phyloP scores from a whole-genome alignment of 2,888 invertebrate species.

The Drosophila gaucha region DNA sequence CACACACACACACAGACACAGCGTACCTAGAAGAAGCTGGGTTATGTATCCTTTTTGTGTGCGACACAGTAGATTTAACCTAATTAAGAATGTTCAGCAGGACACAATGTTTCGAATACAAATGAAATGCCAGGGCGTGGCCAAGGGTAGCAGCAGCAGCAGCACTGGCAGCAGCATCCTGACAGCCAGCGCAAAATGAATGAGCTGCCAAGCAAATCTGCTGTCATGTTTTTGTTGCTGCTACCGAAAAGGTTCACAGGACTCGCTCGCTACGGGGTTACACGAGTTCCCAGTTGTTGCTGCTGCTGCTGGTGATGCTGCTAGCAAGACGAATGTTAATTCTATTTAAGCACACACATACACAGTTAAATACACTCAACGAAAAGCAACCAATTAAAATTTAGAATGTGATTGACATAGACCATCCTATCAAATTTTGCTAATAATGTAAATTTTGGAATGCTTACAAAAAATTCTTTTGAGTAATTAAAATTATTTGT shows the following conservation, averaged over 20 bases:
- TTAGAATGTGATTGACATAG: not conserved
- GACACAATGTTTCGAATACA: slow-evolving; percentile 82
- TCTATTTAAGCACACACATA: slow-evolving; percentile 69
- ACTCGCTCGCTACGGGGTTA: slow-evolving; percentile 52
- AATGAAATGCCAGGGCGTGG: slow-evolving; percentile 70
- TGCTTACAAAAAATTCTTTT: too few relatives aligned
- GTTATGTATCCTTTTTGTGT: slow-evolving; percentile 52
- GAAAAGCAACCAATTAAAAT: slow-evolving; percentile 2
- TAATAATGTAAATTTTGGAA: too few relatives aligned
- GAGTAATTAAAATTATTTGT: too few relatives aligned
- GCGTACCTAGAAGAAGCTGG: slow-evolving; percentile 11
- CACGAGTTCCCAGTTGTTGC: slow-evolving; percentile 36
- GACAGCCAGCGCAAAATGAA: slow-evolving; percentile 70
- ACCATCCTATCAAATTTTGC: too few relatives aligned
- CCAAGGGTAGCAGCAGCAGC: slow-evolving; percentile 37
- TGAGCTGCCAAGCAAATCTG: slow-evolving; percentile 78
- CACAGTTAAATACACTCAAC: slow-evolving; percentile 10
- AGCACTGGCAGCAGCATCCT: slow-evolving; percentile 49
- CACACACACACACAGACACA: slow-evolving; percentile 25
- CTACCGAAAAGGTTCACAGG: slow-evolving; percentile 63
- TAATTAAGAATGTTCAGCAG: slow-evolving; percentile 84
- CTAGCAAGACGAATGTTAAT: slow-evolving; percentile 76
- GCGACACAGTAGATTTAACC: slow-evolving; percentile 83
- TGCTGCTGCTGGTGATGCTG: slow-evolving; percentile 41
- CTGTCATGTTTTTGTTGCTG: slow-evolving; percentile 69